These are phyloP conservation scores for Pristionchus fissidentatus DNA, from an alignment of 2,888 invertebrate species.

Conservation along the genomic window DNA sequence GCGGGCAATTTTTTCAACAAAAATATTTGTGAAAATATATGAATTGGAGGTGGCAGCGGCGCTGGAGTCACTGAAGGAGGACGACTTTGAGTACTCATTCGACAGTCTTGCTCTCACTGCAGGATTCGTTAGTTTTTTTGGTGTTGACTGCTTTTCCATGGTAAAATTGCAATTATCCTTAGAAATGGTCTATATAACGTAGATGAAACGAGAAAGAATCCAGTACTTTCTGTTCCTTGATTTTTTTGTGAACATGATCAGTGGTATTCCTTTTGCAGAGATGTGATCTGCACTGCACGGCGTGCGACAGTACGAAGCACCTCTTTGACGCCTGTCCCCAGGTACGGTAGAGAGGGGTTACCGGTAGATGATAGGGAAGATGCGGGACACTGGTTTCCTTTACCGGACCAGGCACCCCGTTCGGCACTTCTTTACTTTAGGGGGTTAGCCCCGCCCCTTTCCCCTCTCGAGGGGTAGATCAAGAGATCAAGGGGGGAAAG, in stretches of 20 bases:
- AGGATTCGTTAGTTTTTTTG: slow-evolving; percentile 30
- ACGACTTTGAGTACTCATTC: slow-evolving; percentile 19
- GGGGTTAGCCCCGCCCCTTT: no score
- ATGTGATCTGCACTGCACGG: slow-evolving; percentile 56
- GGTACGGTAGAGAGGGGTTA: no score
- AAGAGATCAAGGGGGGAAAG: no score
- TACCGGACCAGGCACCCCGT: no score
- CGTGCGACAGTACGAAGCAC: slow-evolving; percentile 58
- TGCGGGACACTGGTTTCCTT: no score
- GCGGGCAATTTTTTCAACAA: background rate
- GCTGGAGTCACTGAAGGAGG: background rate
- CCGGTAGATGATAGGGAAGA: no score
- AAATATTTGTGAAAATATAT: background rate
- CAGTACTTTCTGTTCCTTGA: no score
- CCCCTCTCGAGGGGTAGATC: no score
- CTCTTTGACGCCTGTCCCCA: slow-evolving; percentile 55
- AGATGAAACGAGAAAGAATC: background rate
- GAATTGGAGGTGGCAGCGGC: background rate
- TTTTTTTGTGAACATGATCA: no score
- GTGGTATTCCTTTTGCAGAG: slow-evolving; percentile 39
- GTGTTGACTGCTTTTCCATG: background rate
- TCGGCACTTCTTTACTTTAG: no score
- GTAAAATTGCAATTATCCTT: background rate
- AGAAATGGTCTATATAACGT: background rate
- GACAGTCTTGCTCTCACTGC: background rate